Base-by-base conservation (phyloP, 2,797 vertebrate genomes). In the Xenentodon cancila region DNA sequence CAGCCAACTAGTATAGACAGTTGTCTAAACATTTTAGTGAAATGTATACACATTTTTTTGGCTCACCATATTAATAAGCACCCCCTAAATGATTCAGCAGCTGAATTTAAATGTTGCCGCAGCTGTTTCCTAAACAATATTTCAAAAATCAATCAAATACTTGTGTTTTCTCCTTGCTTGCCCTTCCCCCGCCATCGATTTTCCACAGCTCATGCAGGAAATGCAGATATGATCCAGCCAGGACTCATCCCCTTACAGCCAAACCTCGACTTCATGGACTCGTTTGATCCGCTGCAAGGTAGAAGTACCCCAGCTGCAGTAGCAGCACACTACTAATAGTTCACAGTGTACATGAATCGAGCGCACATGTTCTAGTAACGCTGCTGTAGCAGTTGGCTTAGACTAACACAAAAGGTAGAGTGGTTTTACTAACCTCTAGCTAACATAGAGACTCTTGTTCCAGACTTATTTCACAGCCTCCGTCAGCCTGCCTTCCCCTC, bases 201-300 rank as follows among this genome's bases (percentile, higher is more conserved):
- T 12, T 32, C 51, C 40, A 53, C 84, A 99, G 98, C 94, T 53
- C 96, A 99, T 72, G 94, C 96, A 74, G 96, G 95, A 30, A 99
- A 99, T 18, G 98, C 98, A 60, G 98, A 99, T 85, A 98, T 99
- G 97, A 99, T 99, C 82, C 98, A 99, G 89, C 98, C 98, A 0
- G 97, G 97, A 49, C 95, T 99, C 70, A 97, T 96, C 77, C 96
- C 97, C 45, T 90, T 99, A 77, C 98, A 99, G 75, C 98, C 98
- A 69, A 99, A 98, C 87, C 89, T 98, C 69, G 97, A 98, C 91
- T 97, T 98, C 90, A 99, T 98, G 96, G 98, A 99, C 88, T 97
- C 96, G 2, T 97, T 97, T 66, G 98, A 99, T 73, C 95, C 96
- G 59, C 95, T 98, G 58, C 97, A 97, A 92, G 98, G 97, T 98